Evolutionary conservation across 2,888 invertebrate genomes (phyloP), one percentile per base, ranked within the genome.

Genomic region (Zonitis immaculata): DNA sequence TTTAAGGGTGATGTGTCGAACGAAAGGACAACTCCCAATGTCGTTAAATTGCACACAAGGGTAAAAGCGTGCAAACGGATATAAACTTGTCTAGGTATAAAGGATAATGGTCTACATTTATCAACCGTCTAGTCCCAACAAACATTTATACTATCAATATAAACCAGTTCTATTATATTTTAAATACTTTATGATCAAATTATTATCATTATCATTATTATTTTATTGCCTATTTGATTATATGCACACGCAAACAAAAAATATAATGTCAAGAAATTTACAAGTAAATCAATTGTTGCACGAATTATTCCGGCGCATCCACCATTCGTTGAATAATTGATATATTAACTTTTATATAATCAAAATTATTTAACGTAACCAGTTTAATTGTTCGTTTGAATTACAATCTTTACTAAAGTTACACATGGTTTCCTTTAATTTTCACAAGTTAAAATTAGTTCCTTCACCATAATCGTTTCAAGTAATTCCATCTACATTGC

Each of bases 51-150:
- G 16, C 42, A 54, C 44, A 50, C 47, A 30, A 47, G 47, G 45
- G 28, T 28, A 45, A 45, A 30, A 25, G 28, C 28, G 28, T 45
- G 20, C 45, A 49, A 56, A 54, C 39, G 60, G 62, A 67, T 65
- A 69, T 69, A 67, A 67, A 69, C 64, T 66, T 65, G 62, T 63
- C 64, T 66, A 65, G 65, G 67, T 66, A 63, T 62, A 62, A 62
- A 63, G 64, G 63, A 63, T 66, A 70, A 70, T 68, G 63, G 58
- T 61, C 52, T 62, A 63, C 65, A 71, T 70, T 71, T 71, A 68
- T 71, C 69, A 70, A 65, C 61, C 64, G 67, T 65, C 65, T 59
- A 58, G 63, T 58, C 61, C 59, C 60, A 47, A 18, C 30, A 45
- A n/a, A 39, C 26, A 27, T 54, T 49, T 54, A 28, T 63, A 22